Conservation (phyloP, 2,113 vertebrate genomes). For the Holacanthus passer region DNA sequence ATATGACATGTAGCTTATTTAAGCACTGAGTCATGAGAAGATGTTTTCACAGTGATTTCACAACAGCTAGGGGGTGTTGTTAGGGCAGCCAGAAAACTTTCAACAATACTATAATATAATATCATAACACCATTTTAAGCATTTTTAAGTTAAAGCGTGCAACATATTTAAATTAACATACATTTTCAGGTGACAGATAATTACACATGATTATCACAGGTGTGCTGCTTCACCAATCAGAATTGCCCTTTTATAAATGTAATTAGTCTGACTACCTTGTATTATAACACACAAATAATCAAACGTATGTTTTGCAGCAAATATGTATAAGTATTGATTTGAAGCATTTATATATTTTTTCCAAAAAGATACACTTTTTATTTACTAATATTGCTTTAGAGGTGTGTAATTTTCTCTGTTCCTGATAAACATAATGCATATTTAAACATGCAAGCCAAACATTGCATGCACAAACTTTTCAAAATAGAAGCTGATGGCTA, state of each 20-base stretch:
- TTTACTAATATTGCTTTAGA: background rate
- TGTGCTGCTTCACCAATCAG: conserved; percentile 13
- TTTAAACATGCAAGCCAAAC: conserved; percentile 11
- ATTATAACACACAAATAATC: background rate
- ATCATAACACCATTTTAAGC: no score
- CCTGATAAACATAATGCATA: background rate
- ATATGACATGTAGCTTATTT: conserved; percentile 12
- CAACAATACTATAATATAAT: no score
- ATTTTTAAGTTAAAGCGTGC: no score
- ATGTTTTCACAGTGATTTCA: conserved; percentile 34
- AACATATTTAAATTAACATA: background rate
- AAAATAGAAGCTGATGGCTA: background rate
- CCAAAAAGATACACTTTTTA: no score
- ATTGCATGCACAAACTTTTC: background rate
- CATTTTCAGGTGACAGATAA: no score
- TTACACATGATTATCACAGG: background rate
- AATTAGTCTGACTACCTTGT: background rate
- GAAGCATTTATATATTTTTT: background rate
- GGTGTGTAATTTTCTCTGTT: background rate
- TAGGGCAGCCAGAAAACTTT: background rate
- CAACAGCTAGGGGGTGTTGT: conserved; percentile 1
- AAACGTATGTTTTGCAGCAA: background rate
- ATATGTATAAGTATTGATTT: background rate
- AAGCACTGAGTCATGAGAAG: conserved; percentile 19
- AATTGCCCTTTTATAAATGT: background rate